These are phyloP conservation scores for Glaucomys volans DNA, from an alignment of 2,113 vertebrate species.

Conservation along the genomic window DNA sequence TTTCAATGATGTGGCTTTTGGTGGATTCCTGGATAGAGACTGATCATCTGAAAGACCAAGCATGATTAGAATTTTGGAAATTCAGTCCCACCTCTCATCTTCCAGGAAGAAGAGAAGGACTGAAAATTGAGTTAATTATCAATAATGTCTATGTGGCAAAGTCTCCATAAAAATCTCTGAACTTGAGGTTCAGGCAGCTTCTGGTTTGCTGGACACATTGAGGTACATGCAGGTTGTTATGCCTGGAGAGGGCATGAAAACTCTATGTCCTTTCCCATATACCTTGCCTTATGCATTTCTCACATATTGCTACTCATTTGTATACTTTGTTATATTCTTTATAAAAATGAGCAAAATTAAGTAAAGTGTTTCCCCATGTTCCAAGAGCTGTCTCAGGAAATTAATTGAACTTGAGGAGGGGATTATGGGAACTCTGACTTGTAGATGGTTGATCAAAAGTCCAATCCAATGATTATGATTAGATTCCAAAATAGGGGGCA, in stretches of 20 bases:
- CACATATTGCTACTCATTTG: not conserved
- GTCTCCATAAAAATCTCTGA: not conserved
- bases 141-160: not conserved
- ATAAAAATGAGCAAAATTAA: too few species aligned
- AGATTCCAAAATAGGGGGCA: not conserved
- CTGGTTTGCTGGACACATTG: not conserved
- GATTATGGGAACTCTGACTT: not conserved
- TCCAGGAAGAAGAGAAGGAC: not conserved
- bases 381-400: not conserved
- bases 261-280: not conserved
- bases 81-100: not conserved
- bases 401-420: not conserved
- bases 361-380: not conserved
- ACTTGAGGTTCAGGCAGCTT: not conserved
- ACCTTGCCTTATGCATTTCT: not conserved
- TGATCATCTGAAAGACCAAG: not conserved
- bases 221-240: too few species aligned
- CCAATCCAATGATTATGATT: too few species aligned
- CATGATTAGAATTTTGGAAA: not conserved
- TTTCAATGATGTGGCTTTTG: not conserved
- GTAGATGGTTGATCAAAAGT: not conserved
- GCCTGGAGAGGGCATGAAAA: accelerated
- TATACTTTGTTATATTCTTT: not conserved
- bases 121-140: not conserved
- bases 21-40: not conserved